Conservation (phyloP, 2,113 vertebrate genomes). For the Syrmaticus mikado region DNA sequence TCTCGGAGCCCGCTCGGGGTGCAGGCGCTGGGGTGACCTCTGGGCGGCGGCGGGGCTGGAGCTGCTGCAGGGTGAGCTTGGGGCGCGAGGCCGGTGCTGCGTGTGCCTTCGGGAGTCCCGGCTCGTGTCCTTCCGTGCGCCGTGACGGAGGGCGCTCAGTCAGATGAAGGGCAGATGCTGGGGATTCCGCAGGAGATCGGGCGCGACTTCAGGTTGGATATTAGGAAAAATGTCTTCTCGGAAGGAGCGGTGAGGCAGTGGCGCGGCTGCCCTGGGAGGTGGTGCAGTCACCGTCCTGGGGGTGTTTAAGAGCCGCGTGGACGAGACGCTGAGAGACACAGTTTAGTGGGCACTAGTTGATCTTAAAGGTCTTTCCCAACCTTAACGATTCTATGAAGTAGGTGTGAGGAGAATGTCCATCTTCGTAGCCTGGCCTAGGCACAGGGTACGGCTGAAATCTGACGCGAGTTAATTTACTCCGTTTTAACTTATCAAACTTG, state of each 20-base stretch:
- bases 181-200: not conserved
- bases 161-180: not conserved
- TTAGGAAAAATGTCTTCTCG: no score
- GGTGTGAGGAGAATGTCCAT: rapidly evolving
- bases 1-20: no score
- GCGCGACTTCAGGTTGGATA: rapidly evolving
- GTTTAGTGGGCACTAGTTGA: no score
- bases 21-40: not conserved
- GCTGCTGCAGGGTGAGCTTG: not conserved
- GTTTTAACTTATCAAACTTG: not conserved
- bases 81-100: rapidly evolving
- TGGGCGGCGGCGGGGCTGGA: not conserved
- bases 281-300: no score
- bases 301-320: no score
- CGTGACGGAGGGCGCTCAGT: rapidly evolving
- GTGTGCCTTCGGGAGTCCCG: rapidly evolving
- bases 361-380: no score
- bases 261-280: no score
- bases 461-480: not conserved
- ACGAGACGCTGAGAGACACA: no score
- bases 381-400: not conserved
- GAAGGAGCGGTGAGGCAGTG: no score
- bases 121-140: not conserved
- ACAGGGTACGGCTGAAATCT: not conserved
- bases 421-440: not conserved